Conservation (phyloP, 1,140 invertebrate genomes). For the Amphibalanus amphitrite region DNA sequence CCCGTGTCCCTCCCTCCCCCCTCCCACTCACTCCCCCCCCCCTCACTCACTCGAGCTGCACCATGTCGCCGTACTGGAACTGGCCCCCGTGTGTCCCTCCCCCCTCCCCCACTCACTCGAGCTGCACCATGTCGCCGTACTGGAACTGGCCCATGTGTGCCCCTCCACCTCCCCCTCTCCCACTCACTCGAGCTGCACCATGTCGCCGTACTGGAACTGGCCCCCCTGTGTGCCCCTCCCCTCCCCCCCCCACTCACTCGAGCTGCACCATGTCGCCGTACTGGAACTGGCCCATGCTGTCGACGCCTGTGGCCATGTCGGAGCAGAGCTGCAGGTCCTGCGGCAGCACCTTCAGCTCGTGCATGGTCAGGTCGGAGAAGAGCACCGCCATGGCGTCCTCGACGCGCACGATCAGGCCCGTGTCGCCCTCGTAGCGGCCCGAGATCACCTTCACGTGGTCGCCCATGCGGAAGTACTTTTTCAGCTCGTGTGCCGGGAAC, state of each 20-base stretch:
- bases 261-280: slow-evolving; percentile 94
- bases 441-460: slow-evolving; percentile 91
- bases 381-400: slow-evolving; percentile 80
- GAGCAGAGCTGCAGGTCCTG: slow-evolving; percentile 85
- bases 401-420: slow-evolving; percentile 86
- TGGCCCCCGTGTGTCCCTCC: no score
- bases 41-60: no score
- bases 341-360: slow-evolving; percentile 69
- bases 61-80: no score
- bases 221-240: no score
- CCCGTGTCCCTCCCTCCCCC: no score
- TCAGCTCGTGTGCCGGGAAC: slow-evolving; percentile 76
- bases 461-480: slow-evolving; percentile 80
- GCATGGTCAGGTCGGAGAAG: slow-evolving; percentile 93
- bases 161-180: no score
- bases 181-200: slow-evolving; percentile 77
- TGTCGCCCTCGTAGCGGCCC: slow-evolving; percentile 93
- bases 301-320: slow-evolving; percentile 94
- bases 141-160: no score
- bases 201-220: slow-evolving; percentile 95
- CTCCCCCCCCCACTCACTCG: slow-evolving; percentile 54
- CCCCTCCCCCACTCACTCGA: no score
- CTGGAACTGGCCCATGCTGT: slow-evolving; percentile 91
- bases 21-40: slow-evolving; percentile 58
- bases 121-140: no score